Evolutionary conservation across 2,888 invertebrate species (phyloP), one percentile per base, ranked within the genome.

Genomic region (Tetragonula carbonaria): DNA sequence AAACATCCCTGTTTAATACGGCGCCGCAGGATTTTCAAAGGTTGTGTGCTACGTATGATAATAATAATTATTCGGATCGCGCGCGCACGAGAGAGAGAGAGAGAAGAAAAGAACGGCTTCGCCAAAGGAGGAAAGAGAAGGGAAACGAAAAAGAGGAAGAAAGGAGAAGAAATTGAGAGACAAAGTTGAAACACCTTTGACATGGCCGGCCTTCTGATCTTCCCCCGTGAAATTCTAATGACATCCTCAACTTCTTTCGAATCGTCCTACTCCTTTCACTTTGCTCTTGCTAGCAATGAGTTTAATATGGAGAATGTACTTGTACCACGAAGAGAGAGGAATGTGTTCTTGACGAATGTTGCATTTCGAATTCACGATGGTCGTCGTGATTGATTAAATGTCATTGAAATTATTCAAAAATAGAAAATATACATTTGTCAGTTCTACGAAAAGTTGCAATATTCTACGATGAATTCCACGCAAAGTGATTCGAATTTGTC

Each of bases 161-260:
- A 38, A 18, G 16, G 21, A 0, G 66, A 45, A 45, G n/a, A 16
- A 38, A 21, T 14, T 14, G 6, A 51, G 6, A 51, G 53, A 53
- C 8, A 21, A 28, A 33, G 62, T 73, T 73, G 38, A 73, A 73
- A 63, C 62, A 21, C 62, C 73, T 73, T 63, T 62, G 73, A 73
- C 62, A 63, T 62, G 50, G 51, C 62, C 51, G 38, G 18, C 28
- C 50, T 73, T 28, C 50, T 51, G 62, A 73, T 21, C 28, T 73
- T 51, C 50, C 62, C 51, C 33, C 63, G 62, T 63, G 73, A 73
- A 73, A 73, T 73, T 73, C 50, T 63, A 63, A 73, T 16, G 50
- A 33, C 62, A 62, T 63, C 4, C 62, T 73, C 28, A 63, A 73
- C 73, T 73, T 51, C 28, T 62, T 45, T 28, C 50, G n/a, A 73